Conservation (phyloP, 1,140 invertebrate species). For the Lysiphlebus fabarum region DNA sequence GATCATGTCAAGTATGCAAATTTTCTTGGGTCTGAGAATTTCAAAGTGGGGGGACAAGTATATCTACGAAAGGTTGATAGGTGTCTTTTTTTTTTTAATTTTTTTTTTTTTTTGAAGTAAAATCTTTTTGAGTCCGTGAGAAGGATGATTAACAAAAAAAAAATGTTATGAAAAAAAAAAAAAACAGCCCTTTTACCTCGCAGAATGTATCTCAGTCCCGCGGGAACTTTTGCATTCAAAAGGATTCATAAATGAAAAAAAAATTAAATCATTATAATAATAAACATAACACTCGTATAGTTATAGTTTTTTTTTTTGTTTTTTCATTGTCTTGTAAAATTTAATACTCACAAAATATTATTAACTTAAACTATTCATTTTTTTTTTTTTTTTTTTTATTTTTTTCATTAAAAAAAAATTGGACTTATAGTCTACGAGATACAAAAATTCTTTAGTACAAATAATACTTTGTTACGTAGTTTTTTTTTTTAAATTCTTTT, state of each 20-base stretch:
- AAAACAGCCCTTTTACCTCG: slow-evolving; percentile 22
- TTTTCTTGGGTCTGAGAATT: slow-evolving; percentile 36
- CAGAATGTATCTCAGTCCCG: slow-evolving; percentile 20
- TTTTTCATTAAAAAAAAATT: slow-evolving; percentile 20
- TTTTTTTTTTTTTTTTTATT: background rate
- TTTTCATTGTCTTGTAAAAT: slow-evolving; percentile 17
- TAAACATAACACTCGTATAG: too few species aligned
- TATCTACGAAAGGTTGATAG: slow-evolving; percentile 28
- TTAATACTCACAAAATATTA: slow-evolving; percentile 30
- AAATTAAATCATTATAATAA: too few species aligned
- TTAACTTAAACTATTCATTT: too few species aligned
- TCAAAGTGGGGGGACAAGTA: slow-evolving; percentile 9
- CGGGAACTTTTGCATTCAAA: slow-evolving; percentile 7
- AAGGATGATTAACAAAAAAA: too few species aligned
- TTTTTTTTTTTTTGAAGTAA: slow-evolving; percentile 29
- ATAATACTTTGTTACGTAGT: slow-evolving; percentile 33
- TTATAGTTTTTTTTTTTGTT: background rate
- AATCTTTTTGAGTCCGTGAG: slow-evolving; percentile 28
- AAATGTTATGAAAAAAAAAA: too few species aligned
- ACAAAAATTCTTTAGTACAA: slow-evolving; percentile 33
- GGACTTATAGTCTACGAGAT: slow-evolving; percentile 25
- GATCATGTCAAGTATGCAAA: slow-evolving; percentile 35
- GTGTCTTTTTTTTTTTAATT: slow-evolving; percentile 5
- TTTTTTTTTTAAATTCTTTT: slow-evolving; percentile 12
- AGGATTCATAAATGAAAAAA: too few species aligned